A percentile compares a stretch with the other conserved stretches of the same genome.
phyloP scores from a whole-genome alignment of 2,113 vertebrate genomes.

The Gorsachius goisagi region DNA sequence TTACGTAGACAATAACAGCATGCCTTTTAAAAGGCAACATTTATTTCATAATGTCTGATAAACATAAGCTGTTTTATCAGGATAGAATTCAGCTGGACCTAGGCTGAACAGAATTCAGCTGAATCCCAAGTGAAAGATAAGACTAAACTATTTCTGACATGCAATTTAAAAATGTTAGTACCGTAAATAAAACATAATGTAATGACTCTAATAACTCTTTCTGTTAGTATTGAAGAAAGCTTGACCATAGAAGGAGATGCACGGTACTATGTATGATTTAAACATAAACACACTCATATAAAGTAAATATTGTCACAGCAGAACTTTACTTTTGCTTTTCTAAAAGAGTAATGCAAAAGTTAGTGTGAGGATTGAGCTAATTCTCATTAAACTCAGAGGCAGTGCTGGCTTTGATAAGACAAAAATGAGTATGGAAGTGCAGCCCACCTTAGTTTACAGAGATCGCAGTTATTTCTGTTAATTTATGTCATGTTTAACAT shows the following conservation, averaged over 20 bases:
- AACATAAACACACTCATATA: neutral
- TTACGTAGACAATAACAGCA: neutral
- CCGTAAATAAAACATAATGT: neutral
- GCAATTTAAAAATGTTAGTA: neutral
- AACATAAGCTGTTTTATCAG: neutral
- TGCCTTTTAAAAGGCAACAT: neutral
- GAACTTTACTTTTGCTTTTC: neutral
- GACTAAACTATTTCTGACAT: neutral
- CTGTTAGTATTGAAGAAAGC: neutral
- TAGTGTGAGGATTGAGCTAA: neutral
- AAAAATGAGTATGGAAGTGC: neutral
- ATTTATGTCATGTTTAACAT: neutral
- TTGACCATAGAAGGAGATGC: neutral
- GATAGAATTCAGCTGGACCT: neutral
- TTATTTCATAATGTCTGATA: neutral
- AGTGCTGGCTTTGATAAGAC: neutral
- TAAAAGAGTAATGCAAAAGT: neutral
- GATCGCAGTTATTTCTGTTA: neutral
- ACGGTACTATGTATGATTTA: neutral
- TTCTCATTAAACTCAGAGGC: neutral
- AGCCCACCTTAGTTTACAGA: neutral
- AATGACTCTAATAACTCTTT: neutral
- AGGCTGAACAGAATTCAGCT: neutral
- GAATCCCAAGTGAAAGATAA: neutral
- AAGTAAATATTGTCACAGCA: neutral